These are phyloP conservation scores for Poeciliopsis paucimaculata DNA, from an alignment of 2,797 vertebrate genomes.

Conservation along the genomic window DNA sequence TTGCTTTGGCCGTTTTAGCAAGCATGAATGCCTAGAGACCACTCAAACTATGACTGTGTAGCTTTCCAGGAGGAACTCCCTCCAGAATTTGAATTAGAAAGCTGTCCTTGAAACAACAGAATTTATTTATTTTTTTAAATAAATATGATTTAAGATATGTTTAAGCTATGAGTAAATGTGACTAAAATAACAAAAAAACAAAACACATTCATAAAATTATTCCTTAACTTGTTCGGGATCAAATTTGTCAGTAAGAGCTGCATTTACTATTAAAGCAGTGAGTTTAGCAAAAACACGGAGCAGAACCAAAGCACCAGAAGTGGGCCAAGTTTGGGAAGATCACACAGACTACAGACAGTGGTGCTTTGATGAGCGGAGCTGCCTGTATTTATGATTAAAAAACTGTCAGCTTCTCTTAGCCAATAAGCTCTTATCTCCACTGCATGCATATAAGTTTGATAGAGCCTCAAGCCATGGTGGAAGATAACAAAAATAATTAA, in stretches of 20 bases:
- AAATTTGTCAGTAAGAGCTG: not conserved
- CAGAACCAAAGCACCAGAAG: constrained; percentile 42
- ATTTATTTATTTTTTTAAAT: not conserved
- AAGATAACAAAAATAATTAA: constrained; percentile 88
- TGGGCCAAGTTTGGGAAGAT: constrained; percentile 66
- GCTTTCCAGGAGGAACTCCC: not conserved
- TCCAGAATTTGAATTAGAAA: not conserved
- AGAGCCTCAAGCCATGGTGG: constrained; percentile 78
- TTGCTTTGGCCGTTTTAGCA: not conserved
- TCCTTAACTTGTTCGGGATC: not conserved
- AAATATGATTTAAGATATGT: not conserved
- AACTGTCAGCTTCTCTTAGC: constrained; percentile 67
- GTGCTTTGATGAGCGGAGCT: constrained; percentile 78
- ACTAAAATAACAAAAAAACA: not conserved
- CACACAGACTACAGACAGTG: constrained; percentile 75
- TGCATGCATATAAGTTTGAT: constrained; percentile 80
- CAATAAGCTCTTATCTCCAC: constrained; percentile 81
- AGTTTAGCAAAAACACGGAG: not conserved
- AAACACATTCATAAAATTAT: not conserved
- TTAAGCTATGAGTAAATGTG: not conserved
- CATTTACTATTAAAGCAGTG: not conserved
- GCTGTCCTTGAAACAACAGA: not conserved
- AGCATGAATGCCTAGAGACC: not conserved
- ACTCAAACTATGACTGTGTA: not conserved
- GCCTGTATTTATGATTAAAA: constrained; percentile 81